Evolutionary conservation across 1,140 invertebrate species (phyloP).

Genomic region (Wasmannia auropunctata): DNA sequence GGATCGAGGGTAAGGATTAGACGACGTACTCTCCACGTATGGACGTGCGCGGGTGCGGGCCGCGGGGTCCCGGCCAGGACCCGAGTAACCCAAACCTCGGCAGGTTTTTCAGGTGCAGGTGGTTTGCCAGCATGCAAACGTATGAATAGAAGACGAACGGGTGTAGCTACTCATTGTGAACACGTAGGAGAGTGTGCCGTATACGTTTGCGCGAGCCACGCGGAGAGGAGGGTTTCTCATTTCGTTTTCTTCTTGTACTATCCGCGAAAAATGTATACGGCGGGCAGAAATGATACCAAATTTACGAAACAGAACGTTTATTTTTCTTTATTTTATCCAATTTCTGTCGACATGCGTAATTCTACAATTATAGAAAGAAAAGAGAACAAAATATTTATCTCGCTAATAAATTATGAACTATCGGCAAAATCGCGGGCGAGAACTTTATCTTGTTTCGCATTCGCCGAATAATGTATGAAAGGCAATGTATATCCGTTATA

Average conservation of each 20-base stretch:
- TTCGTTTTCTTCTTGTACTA: not conserved
- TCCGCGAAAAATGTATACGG: not conserved
- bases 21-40: not conserved
- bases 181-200: constrained; percentile 29
- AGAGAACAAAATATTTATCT: not conserved
- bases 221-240: not conserved
- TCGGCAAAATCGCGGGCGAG: not conserved
- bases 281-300: not conserved
- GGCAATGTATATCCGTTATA: not conserved
- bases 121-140: constrained; percentile 64
- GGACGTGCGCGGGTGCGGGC: constrained; percentile 27
- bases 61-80: not conserved
- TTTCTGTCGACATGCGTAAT: not conserved
- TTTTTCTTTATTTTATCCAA: not conserved
- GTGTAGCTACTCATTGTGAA: constrained; percentile 67
- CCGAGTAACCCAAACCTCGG: constrained; percentile 69
- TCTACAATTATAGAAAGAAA: not conserved
- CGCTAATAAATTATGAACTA: not conserved
- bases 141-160: constrained; percentile 67
- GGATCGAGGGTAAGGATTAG: constrained; percentile 33
- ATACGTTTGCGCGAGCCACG: not conserved
- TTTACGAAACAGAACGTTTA: not conserved
- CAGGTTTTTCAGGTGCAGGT: constrained; percentile 67
- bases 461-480: not conserved
- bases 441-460: not conserved